Conservation (phyloP, 2,113 vertebrate genomes). For the Rhinogobius similis region DNA sequence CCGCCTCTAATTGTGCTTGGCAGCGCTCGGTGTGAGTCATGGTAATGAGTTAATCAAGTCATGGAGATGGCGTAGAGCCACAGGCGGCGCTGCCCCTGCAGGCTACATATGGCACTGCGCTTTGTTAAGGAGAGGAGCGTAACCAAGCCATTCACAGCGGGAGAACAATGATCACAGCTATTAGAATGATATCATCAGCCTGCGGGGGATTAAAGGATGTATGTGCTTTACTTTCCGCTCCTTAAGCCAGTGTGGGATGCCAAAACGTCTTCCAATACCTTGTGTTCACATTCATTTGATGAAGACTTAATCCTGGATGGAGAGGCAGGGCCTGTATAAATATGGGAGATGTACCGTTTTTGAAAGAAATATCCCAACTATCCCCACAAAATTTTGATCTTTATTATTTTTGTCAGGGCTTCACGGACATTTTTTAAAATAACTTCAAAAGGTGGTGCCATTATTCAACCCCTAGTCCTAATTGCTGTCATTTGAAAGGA, state of each 20-base stretch:
- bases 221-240: background rate
- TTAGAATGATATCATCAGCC: constrained; percentile 35
- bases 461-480: no score
- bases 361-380: no score
- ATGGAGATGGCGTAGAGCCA: constrained; percentile 63
- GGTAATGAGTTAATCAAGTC: constrained; percentile 71
- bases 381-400: no score
- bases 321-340: no score
- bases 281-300: background rate
- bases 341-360: no score
- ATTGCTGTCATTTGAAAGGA: no score
- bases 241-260: background rate
- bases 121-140: constrained; percentile 59
- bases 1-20: constrained; percentile 66
- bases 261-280: background rate
- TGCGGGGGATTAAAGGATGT: constrained; percentile 2
- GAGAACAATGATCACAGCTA: constrained; percentile 29
- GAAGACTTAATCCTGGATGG: no score
- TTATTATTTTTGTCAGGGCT: no score
- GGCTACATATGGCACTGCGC: constrained; percentile 46
- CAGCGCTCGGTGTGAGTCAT: constrained; percentile 50
- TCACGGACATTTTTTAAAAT: no score
- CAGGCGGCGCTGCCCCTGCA: constrained; percentile 48
- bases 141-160: constrained; percentile 41
- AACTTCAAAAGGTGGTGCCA: no score